These are phyloP conservation scores for Marmota monax DNA, from an alignment of 2,113 vertebrate genomes.

Conservation along the genomic window DNA sequence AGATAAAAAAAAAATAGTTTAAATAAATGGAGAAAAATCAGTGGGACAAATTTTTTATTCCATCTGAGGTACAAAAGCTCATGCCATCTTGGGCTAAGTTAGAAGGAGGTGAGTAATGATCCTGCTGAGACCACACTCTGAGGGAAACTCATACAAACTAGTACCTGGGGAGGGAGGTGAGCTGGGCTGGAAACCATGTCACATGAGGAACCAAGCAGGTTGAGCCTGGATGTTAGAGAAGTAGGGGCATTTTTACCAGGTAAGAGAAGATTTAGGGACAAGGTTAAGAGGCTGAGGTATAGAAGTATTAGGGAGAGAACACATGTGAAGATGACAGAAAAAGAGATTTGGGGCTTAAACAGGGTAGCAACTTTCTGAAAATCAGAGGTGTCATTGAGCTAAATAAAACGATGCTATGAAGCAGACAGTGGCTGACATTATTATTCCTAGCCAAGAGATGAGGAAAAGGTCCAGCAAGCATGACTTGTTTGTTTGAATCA, in stretches of 20 bases:
- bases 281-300: neutral
- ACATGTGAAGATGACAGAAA: neutral
- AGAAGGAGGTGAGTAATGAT: neutral
- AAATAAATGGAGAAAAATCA: neutral
- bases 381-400: neutral
- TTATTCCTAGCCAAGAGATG: neutral
- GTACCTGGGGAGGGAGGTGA: neutral
- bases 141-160: constrained; percentile 9
- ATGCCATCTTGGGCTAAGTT: neutral
- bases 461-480: neutral
- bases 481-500: neutral
- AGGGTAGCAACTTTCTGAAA: constrained; percentile 35
- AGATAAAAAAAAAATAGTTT: neutral
- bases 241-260: neutral
- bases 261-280: neutral
- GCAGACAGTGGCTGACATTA: neutral
- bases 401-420: constrained; percentile 16
- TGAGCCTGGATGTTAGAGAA: neutral
- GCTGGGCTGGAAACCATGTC: neutral
- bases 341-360: neutral
- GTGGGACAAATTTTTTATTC: neutral
- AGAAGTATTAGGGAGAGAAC: neutral
- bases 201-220: neutral
- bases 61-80: neutral
- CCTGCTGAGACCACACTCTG: neutral